These are phyloP conservation scores for Ptychadena robeensis DNA, from an alignment of 2,797 vertebrate genomes.

Conservation along the genomic window DNA sequence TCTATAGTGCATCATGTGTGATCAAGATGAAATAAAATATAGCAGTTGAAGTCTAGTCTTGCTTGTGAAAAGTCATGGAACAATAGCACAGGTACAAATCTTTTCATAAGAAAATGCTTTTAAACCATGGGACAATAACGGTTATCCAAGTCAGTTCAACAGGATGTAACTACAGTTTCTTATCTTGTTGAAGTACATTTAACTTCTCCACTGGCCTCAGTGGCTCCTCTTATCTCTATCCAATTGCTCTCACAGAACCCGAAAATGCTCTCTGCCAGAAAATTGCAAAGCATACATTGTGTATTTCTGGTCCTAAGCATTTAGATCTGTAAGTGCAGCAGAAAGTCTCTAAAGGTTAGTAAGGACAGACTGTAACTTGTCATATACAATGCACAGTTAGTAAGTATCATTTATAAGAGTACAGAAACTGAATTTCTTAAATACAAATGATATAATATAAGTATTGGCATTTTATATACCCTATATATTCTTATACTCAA, in stretches of 20 bases:
- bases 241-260: not conserved
- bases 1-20: not conserved
- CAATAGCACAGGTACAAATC: not conserved
- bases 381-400: not conserved
- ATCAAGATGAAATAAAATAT: not conserved
- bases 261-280: not conserved
- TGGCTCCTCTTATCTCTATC: not conserved
- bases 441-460: too few relatives aligned
- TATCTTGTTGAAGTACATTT: not conserved
- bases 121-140: not conserved
- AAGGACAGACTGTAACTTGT: too few relatives aligned
- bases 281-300: not conserved
- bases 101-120: not conserved
- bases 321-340: not conserved
- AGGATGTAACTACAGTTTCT: not conserved
- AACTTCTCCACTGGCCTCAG: not conserved
- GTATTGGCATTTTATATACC: not conserved
- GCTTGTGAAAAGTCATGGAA: not conserved
- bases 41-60: conserved; percentile 4
- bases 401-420: not conserved
- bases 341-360: not conserved
- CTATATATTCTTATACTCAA: too few relatives aligned
- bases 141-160: conserved; percentile 4
- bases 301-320: not conserved
- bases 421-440: too few relatives aligned